Evolutionary conservation across 2,113 vertebrate species (phyloP), one percentile per base, ranked within the genome.

Genomic region (Seriola dumerili): DNA sequence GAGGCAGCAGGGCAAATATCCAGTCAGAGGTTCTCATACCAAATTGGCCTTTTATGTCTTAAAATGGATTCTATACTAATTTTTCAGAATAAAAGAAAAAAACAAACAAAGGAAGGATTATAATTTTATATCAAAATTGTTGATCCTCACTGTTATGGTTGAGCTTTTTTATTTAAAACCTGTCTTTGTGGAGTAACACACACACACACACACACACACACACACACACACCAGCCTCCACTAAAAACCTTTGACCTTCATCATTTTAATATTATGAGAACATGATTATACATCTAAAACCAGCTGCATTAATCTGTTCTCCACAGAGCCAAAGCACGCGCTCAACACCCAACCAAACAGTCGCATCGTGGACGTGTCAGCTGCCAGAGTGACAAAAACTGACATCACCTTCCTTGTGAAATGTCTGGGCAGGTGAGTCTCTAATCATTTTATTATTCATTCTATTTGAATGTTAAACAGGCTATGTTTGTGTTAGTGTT

Each of bases 391-490:
- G 78, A 96, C 90, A 69, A 93, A 93, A 78, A 92, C 95, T 21
- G 91, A 97, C 48, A 84, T 98, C 91, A 97, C 96, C 93, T 98
- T 99, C 80, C 89, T 95, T 8, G 96, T 99, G 73, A 96, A 95
- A 86, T 99, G 97, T 89, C 88, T 96, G 84, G 97, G 97, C 87
- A 96, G 95, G 98, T 99, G 91, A 94, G 96, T 74, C 19, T 65
- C 21, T 42, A 3, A 25, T n/a, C 29, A 9, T 65, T 68, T n/a
- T 1, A 54, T 29, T 29, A 2, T 29, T 29, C 29, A 29, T 29
- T 29, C 29, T 42, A 25, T 7, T 9, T n/a, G 1, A 8, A 21
- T 40, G 6, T 75, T 19, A 34, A 32, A 29, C 4, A 54, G 14
- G 14, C 14, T 29, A 44, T 17, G 3, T n/a, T 23, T 23, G 11